phyloP scores from a whole-genome alignment of 2,888 invertebrate genomes.

The Suillia variegata region DNA sequence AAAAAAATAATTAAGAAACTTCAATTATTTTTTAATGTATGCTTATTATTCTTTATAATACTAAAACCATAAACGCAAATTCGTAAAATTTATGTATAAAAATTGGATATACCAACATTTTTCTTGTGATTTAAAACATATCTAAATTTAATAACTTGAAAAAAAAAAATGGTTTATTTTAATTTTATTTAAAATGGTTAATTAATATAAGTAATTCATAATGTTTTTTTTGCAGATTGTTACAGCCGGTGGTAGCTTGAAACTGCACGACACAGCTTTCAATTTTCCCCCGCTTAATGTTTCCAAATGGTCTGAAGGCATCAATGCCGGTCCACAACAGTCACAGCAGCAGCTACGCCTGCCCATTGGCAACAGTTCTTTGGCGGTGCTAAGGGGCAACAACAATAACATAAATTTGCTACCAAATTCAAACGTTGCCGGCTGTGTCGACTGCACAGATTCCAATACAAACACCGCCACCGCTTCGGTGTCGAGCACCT shows the following conservation, averaged over 20 bases:
- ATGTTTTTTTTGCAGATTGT: constrained; percentile 28
- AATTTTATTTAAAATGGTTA: constrained; percentile 3
- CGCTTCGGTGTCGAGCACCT: constrained; percentile 17
- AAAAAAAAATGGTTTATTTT: too few species aligned
- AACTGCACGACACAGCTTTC: neutral
- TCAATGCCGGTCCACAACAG: constrained; percentile 38
- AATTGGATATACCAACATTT: too few species aligned
- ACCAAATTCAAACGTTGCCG: constrained; percentile 6
- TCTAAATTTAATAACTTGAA: too few species aligned
- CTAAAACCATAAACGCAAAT: too few species aligned
- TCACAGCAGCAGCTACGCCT: constrained; percentile 13
- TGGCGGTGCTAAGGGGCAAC: constrained; percentile 9
- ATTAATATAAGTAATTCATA: constrained; percentile 14
- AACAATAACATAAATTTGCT: constrained; percentile 24
- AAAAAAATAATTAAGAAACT: too few species aligned
- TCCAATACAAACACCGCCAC: neutral
- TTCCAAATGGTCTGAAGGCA: constrained; percentile 52
- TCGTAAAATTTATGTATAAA: too few species aligned
- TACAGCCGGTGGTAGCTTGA: constrained; percentile 25
- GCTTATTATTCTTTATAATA: too few species aligned
- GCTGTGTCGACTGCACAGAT: constrained; percentile 24
- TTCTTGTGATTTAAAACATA: too few species aligned
- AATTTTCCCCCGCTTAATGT: constrained; percentile 30
- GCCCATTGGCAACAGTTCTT: constrained; percentile 9
- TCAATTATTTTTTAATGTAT: too few species aligned